Evolutionary conservation across 2,888 invertebrate species (phyloP).

Genomic region (Rhagium mordax): DNA sequence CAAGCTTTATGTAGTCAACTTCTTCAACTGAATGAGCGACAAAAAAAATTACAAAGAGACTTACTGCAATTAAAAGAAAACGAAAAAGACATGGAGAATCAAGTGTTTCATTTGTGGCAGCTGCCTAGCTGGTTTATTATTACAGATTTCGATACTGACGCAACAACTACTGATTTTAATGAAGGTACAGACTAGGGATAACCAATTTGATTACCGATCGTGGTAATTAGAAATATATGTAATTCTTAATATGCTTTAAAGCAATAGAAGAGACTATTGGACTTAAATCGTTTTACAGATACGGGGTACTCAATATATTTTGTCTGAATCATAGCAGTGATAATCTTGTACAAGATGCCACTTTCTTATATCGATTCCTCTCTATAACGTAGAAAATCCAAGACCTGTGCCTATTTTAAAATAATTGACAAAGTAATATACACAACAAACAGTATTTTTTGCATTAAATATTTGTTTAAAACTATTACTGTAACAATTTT

Average conservation of each 20-base stretch:
- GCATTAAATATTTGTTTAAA: neutral
- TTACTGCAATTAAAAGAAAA: slow-evolving; percentile 60
- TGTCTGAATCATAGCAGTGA: too few relatives aligned
- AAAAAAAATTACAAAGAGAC: slow-evolving; percentile 63
- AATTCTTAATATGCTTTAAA: neutral
- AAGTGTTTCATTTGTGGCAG: slow-evolving; percentile 66
- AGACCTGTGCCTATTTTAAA: neutral
- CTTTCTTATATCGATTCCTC: too few relatives aligned
- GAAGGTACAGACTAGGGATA: slow-evolving; percentile 47
- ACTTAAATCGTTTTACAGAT: neutral
- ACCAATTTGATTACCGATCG: slow-evolving; percentile 10
- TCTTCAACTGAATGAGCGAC: slow-evolving; percentile 62
- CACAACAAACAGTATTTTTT: neutral
- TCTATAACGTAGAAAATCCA: neutral
- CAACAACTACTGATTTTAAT: slow-evolving; percentile 49
- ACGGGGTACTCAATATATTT: neutral
- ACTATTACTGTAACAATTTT: neutral
- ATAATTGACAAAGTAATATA: neutral
- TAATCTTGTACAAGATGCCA: too few relatives aligned
- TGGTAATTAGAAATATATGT: neutral
- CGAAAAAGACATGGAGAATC: slow-evolving; percentile 63
- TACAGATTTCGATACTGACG: slow-evolving; percentile 55
- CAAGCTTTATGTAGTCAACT: slow-evolving; percentile 64
- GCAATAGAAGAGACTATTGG: neutral
- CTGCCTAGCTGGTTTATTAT: slow-evolving; percentile 68